A percentile compares a stretch with the other conserved stretches of the same genome.
Conservation (phyloP, 2,113 vertebrate genomes). For the Mastomys natalensis region DNA sequence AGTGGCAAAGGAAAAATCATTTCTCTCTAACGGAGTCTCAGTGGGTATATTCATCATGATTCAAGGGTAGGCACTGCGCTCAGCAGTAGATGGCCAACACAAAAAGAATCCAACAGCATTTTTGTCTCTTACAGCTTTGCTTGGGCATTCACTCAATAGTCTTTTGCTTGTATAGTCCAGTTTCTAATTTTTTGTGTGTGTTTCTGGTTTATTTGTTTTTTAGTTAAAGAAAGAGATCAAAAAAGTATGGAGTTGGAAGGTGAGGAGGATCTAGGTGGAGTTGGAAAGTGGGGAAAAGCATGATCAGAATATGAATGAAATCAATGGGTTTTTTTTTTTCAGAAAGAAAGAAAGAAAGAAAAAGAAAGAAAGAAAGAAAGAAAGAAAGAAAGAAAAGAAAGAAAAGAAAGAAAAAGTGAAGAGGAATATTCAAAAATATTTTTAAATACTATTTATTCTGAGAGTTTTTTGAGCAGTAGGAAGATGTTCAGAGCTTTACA, state of each 20-base stretch:
- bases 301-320: neutral
- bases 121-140: neutral
- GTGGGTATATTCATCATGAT: neutral
- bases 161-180: neutral
- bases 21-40: neutral
- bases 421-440: neutral
- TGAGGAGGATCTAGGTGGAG: neutral
- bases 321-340: neutral
- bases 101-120: too few relatives aligned
- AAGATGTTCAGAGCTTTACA: neutral
- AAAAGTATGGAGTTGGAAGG: neutral
- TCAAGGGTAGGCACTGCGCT: neutral
- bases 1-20: neutral
- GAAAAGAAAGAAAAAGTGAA: too few relatives aligned
- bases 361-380: accelerated
- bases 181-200: neutral
- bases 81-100: neutral
- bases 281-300: neutral
- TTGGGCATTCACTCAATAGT: neutral
- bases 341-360: neutral
- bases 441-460: neutral
- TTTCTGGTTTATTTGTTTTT: neutral
- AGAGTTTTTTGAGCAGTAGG: neutral
- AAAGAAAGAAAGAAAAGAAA: accelerated
- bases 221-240: neutral